A percentile compares a stretch with the other conserved stretches of the same genome.
These are phyloP conservation scores for Propithecus coquereli DNA, from an alignment of 2,113 vertebrate species.

Conservation along the genomic window DNA sequence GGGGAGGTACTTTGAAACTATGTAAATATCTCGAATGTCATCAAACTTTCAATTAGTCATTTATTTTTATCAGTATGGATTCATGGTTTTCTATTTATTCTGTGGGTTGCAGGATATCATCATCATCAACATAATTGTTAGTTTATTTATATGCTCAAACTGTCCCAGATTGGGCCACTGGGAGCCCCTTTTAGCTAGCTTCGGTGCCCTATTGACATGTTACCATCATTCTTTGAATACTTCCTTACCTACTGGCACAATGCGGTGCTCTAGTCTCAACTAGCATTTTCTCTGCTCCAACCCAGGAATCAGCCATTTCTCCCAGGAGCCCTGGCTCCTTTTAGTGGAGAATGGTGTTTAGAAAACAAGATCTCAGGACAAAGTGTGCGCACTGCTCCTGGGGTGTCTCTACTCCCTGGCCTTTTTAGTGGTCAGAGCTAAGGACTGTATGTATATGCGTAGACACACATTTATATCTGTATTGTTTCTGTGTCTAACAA, in stretches of 20 bases:
- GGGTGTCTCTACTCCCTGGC: neutral
- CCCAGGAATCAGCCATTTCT: neutral
- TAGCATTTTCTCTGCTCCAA: neutral
- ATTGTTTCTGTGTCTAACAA: neutral
- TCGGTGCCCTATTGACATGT: neutral
- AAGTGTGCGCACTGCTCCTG: neutral
- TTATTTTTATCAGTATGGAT: neutral
- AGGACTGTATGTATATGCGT: neutral
- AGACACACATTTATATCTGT: neutral
- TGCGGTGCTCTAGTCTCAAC: neutral
- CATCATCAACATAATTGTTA: too few relatives aligned
- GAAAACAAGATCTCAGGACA: neutral
- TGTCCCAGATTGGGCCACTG: neutral
- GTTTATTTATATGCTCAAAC: neutral
- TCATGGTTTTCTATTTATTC: neutral
- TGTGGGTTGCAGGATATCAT: neutral
- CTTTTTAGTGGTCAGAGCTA: neutral
- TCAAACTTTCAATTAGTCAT: neutral
- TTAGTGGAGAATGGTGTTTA: neutral
- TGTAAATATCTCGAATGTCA: neutral
- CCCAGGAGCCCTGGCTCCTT: neutral
- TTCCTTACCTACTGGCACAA: neutral
- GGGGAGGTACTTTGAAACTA: neutral
- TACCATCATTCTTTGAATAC: neutral
- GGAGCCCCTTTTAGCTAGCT: neutral